Evolutionary conservation across 2,888 invertebrate genomes (phyloP).

Genomic region (Nezara viridula): DNA sequence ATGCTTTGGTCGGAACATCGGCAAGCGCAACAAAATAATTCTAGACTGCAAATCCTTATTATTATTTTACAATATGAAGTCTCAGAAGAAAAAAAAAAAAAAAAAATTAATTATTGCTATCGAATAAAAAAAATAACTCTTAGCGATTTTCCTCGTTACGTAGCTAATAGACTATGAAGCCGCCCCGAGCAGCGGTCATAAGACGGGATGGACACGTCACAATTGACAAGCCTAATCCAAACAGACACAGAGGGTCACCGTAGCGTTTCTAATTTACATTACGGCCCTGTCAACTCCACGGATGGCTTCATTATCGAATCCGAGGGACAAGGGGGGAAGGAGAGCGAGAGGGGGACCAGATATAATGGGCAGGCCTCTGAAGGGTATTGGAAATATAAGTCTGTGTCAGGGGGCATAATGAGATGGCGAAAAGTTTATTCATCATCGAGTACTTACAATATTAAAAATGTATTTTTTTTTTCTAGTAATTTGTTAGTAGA

Average conservation of each 20-base stretch:
- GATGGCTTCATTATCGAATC: slow-evolving; percentile 25
- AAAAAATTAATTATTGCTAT: too few species aligned
- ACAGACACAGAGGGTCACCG: not conserved
- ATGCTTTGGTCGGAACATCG: too few species aligned
- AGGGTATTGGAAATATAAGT: not conserved
- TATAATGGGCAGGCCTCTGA: not conserved
- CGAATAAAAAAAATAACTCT: too few species aligned
- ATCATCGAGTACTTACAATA: not conserved
- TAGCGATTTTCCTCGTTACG: not conserved
- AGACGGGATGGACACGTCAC: slow-evolving; percentile 31
- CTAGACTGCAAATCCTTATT: too few species aligned
- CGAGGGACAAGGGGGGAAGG: not conserved
- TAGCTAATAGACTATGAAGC: not conserved
- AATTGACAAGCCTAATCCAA: not conserved
- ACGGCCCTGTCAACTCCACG: slow-evolving; percentile 16
- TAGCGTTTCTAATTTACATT: slow-evolving; percentile 47
- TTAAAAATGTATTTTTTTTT: too few species aligned
- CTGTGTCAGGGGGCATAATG: not conserved
- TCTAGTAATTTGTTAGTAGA: too few species aligned
- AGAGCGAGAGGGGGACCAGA: too few species aligned
- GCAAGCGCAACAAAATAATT: too few species aligned
- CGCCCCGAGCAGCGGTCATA: not conserved
- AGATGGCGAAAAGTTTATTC: not conserved
- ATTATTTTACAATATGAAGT: too few species aligned
- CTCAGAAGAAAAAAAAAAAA: too few species aligned